Evolutionary conservation across 2,797 vertebrate species (phyloP), one percentile per base, ranked within the genome.

Genomic region (Sphenodon punctatus): DNA sequence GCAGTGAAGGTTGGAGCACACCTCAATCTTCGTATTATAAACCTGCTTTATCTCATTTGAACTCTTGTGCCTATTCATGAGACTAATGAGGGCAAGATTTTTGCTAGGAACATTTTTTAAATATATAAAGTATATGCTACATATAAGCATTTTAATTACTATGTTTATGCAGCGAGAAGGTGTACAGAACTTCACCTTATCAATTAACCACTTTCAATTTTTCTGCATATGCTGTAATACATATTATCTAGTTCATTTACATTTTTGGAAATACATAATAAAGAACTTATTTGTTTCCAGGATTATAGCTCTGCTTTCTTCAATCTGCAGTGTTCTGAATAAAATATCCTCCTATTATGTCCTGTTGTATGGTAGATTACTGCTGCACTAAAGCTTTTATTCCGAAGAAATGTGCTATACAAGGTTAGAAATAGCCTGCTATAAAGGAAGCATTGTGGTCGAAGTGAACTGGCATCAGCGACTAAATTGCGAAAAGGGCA

Each of bases 401-500:
- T 92, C 79, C 59, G 88, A 89, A 91, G 86, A 92, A 91, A 78
- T 86, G 65, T 84, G 74, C 80, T 90, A 15, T 82, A 16, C 75
- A 49, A 78, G 82, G 77, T 90, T 91, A 90, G 89, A 93, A 90
- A 68, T 70, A 85, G 51, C 74, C 81, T 86, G 72, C 78, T 69
- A 71, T 89, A 82, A 92, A 87, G 84, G 92, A 87, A 82, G 65
- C 63, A 0, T 73, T 90, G 75, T 92, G 89, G 79, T 93, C 56
- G 86, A 90, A 88, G 84, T 80, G 83, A 78, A 84, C 79, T 41
- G 5, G 60, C 81, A 3, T 17, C 69, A 82, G 87, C 85, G 64
- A 86, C 88, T 85, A 83, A 90, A 78, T 12, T 89, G 81, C 93
- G 85, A 84, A 93, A 90, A 92, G 89, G 88, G 80, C 94, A 89